Conservation (phyloP, 2,113 vertebrate genomes). For the Psilopsiagon aurifrons region DNA sequence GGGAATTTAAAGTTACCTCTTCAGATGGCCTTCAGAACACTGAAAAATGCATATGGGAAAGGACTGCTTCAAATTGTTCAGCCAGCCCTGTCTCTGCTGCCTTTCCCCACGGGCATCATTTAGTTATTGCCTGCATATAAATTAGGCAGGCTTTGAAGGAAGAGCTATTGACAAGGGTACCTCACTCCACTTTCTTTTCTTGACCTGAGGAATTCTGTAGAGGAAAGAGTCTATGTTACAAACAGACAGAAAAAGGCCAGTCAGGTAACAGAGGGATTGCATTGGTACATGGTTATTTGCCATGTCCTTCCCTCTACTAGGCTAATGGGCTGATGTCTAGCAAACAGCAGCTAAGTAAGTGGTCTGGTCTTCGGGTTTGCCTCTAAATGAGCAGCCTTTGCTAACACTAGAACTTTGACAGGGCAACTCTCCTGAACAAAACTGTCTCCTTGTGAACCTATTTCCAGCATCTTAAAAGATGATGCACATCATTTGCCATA, state of each 20-base stretch:
- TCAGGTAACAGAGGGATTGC: not conserved
- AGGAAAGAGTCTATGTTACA: not conserved
- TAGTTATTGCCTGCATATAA: slow-evolving; percentile 53
- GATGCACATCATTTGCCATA: not conserved
- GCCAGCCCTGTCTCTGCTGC: slow-evolving; percentile 15
- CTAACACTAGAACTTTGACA: not conserved
- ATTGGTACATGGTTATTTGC: not conserved
- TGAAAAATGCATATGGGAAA: slow-evolving; percentile 16
- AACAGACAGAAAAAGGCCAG: not conserved
- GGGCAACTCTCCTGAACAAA: not conserved
- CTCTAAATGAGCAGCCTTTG: not conserved
- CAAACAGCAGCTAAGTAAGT: not conserved
- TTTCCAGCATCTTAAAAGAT: not conserved
- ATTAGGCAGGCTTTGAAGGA: slow-evolving; percentile 27
- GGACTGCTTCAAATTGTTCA: not conserved
- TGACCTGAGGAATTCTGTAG: not conserved
- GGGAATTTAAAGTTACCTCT: not conserved
- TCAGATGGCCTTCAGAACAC: slow-evolving; percentile 10
- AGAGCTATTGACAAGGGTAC: slow-evolving; percentile 38
- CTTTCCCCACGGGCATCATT: slow-evolving; percentile 49
- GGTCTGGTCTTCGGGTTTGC: not conserved
- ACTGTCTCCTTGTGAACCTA: not conserved
- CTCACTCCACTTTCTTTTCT: not conserved
- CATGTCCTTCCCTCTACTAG: not conserved
- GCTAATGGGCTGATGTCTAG: not conserved